Evolutionary conservation across 1,140 invertebrate species (phyloP).

Genomic region (Kradibia gibbosae): DNA sequence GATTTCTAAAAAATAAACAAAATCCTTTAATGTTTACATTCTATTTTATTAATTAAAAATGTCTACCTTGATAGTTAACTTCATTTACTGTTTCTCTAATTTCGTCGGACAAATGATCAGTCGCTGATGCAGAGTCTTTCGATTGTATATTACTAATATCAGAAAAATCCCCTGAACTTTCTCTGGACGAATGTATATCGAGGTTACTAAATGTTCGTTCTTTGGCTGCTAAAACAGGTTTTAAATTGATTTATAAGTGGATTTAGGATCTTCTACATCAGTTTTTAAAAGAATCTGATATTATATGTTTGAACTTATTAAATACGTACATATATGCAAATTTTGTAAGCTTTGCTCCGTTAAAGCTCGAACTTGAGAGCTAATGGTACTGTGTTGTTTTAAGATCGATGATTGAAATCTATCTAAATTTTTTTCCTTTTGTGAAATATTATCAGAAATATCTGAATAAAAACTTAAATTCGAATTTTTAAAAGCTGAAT

Average conservation of each 20-base stretch:
- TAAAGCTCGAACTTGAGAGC: conserved; percentile 70
- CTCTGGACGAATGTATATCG: conserved; percentile 75
- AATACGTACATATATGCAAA: conserved; percentile 65
- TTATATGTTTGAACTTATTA: no score
- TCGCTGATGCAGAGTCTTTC: conserved; percentile 73
- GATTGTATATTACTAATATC: conserved; percentile 76
- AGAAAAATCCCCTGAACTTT: conserved; percentile 77
- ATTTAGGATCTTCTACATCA: no score
- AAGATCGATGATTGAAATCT: conserved; percentile 65
- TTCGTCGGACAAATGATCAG: conserved; percentile 86
- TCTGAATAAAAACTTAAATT: conserved; percentile 71
- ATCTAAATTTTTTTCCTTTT: conserved; percentile 68
- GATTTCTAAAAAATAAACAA: conserved; percentile 65
- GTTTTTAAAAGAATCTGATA: no score
- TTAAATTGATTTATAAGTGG: no score
- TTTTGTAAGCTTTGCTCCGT: conserved; percentile 71
- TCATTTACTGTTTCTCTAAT: conserved; percentile 87
- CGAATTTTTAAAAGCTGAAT: conserved; percentile 66
- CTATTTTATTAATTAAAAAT: background rate
- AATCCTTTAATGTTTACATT: background rate
- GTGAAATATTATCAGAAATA: conserved; percentile 68
- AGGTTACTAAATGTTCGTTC: conserved; percentile 76
- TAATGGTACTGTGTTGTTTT: conserved; percentile 70
- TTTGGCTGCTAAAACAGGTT: conserved; percentile 85
- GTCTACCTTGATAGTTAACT: conserved; percentile 84